Conservation (phyloP, 1,140 invertebrate species). For the Centruroides vittatus region DNA sequence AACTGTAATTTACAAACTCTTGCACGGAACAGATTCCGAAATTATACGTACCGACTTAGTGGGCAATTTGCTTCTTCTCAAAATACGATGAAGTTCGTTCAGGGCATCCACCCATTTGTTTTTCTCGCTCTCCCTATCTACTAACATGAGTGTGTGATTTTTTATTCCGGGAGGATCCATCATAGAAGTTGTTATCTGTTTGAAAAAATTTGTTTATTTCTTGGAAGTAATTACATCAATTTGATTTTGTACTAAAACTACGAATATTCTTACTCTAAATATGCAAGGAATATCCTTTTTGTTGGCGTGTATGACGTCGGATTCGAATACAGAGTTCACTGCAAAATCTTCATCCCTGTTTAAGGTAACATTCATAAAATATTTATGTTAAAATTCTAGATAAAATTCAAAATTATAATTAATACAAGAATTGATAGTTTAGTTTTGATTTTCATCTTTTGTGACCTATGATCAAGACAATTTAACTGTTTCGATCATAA, state of each 20-base stretch:
- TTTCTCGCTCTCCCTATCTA: conserved; percentile 91
- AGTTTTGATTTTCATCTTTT: too few relatives aligned
- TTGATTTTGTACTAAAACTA: too few relatives aligned
- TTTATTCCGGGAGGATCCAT: conserved; percentile 16
- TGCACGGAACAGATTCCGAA: too few relatives aligned
- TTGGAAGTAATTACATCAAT: too few relatives aligned
- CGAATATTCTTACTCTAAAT: conserved; percentile 62
- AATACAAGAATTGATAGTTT: too few relatives aligned
- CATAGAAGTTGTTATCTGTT: conserved; percentile 42
- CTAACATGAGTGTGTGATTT: conserved; percentile 58
- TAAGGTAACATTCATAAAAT: background rate
- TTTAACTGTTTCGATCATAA: too few relatives aligned
- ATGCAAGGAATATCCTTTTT: conserved; percentile 99
- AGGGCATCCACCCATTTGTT: conserved; percentile 98
- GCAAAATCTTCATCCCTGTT: conserved; percentile 85
- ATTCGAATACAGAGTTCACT: conserved; percentile 85
- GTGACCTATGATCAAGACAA: too few relatives aligned
- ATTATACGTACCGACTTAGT: conserved; percentile 47
- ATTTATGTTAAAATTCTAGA: too few relatives aligned
- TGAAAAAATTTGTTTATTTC: background rate
- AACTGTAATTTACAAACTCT: background rate
- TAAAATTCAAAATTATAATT: too few relatives aligned
- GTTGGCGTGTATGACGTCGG: conserved; percentile 97
- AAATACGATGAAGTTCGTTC: conserved; percentile 89
- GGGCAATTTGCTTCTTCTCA: conserved; percentile 88